These are phyloP conservation scores for Fukomys damarensis DNA, from an alignment of 2,113 vertebrate species.

Conservation along the genomic window DNA sequence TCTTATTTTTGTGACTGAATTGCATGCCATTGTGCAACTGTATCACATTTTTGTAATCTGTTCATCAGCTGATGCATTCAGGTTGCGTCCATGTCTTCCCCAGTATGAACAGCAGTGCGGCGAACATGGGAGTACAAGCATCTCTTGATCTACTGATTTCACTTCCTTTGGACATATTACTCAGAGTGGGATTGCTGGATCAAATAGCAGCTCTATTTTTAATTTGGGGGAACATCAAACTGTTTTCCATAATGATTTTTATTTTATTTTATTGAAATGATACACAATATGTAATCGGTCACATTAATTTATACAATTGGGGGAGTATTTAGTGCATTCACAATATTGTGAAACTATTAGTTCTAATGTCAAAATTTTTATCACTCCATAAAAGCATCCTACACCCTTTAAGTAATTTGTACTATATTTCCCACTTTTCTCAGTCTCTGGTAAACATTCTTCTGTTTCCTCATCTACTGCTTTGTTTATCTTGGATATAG, in stretches of 20 bases:
- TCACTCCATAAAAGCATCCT: not conserved
- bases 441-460: not conserved
- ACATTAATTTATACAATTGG: not conserved
- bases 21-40: not conserved
- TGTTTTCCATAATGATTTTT: not conserved
- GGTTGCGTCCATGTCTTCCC: not conserved
- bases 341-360: not conserved
- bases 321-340: not conserved
- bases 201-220: not conserved
- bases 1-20: not conserved
- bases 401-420: not conserved
- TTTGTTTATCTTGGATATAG: not conserved
- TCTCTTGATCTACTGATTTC: not conserved
- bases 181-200: not conserved
- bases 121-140: not conserved
- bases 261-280: not conserved
- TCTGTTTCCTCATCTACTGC: not conserved
- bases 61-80: not conserved
- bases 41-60: not conserved
- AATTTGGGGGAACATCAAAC: not conserved
- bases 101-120: not conserved
- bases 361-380: not conserved
- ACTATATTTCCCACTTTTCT: not conserved
- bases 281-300: not conserved
- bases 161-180: not conserved